Conservation (phyloP, 2,113 vertebrate genomes). For the Chaetodon trifascialis region DNA sequence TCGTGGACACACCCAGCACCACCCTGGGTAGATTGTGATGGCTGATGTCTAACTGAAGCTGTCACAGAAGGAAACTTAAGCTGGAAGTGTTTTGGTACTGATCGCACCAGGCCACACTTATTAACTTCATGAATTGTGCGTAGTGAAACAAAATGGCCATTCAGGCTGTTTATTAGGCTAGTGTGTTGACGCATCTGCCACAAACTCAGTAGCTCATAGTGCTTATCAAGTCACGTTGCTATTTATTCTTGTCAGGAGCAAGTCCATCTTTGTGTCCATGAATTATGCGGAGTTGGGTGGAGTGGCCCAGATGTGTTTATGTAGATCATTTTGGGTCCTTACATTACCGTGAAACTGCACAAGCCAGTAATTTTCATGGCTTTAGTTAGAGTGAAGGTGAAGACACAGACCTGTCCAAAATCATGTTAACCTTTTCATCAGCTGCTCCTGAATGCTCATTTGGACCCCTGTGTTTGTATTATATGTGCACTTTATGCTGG, state of each 20-base stretch:
- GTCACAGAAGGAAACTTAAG: background rate
- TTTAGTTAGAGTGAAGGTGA: background rate
- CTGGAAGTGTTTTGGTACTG: background rate
- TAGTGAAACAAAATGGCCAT: background rate
- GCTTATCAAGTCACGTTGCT: background rate
- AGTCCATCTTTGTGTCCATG: background rate
- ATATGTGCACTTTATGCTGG: background rate
- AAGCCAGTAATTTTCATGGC: background rate
- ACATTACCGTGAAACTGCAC: background rate
- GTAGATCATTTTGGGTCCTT: background rate
- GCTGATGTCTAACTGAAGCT: slow-evolving; percentile 3
- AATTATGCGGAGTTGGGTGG: background rate
- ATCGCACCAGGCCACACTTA: background rate
- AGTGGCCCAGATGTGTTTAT: background rate
- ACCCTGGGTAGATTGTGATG: slow-evolving; percentile 15
- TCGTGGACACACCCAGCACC: slow-evolving; percentile 29
- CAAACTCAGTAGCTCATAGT: no score
- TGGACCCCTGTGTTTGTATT: background rate
- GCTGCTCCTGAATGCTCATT: background rate
- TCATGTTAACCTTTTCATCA: slow-evolving; percentile 1
- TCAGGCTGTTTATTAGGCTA: background rate
- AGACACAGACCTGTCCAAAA: background rate
- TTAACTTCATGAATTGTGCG: no score
- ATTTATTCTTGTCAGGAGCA: background rate
- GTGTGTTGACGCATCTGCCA: background rate